Conservation (phyloP, 2,888 invertebrate genomes). For the Xanthorhoe spadicearia region DNA sequence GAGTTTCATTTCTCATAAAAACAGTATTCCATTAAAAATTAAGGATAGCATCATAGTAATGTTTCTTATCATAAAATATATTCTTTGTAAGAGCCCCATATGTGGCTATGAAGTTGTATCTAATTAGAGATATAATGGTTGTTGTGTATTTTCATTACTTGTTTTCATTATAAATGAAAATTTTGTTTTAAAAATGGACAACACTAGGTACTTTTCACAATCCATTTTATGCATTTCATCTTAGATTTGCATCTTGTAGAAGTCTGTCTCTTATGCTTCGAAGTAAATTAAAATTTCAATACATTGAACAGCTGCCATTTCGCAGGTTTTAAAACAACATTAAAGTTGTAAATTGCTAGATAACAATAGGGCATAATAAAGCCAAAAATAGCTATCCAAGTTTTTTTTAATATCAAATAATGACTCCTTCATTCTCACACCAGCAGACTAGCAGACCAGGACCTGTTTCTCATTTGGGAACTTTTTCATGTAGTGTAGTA, state of each 20-base stretch:
- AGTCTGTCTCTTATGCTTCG: slow-evolving; percentile 8
- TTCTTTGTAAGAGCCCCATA: slow-evolving; percentile 10
- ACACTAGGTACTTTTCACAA: slow-evolving; percentile 17
- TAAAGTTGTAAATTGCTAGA: slow-evolving; percentile 24
- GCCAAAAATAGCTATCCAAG: slow-evolving; percentile 16
- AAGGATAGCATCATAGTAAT: slow-evolving; percentile 15
- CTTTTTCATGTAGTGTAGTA: slow-evolving; percentile 24
- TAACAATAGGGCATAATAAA: slow-evolving; percentile 20
- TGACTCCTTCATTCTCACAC: slow-evolving; percentile 8
- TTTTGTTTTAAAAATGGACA: slow-evolving; percentile 19
- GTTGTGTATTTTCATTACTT: slow-evolving; percentile 22
- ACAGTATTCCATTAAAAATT: slow-evolving; percentile 17
- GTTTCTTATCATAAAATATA: slow-evolving; percentile 18
- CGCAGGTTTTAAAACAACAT: slow-evolving; percentile 26
- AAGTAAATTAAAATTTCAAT: slow-evolving; percentile 22
- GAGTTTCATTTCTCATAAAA: slow-evolving; percentile 20
- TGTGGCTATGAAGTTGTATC: slow-evolving; percentile 7
- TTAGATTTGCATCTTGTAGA: slow-evolving; percentile 22
- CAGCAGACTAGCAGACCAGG: slow-evolving; percentile 19
- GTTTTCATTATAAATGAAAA: slow-evolving; percentile 9
- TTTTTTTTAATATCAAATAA: slow-evolving; percentile 9
- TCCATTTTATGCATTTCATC: slow-evolving; percentile 21
- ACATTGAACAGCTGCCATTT: slow-evolving; percentile 19
- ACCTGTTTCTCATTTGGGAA: slow-evolving; percentile 22
- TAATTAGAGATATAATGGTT: slow-evolving; percentile 15